These are phyloP conservation scores for Leucophenga varia DNA, from an alignment of 1,140 invertebrate species.

Conservation along the genomic window DNA sequence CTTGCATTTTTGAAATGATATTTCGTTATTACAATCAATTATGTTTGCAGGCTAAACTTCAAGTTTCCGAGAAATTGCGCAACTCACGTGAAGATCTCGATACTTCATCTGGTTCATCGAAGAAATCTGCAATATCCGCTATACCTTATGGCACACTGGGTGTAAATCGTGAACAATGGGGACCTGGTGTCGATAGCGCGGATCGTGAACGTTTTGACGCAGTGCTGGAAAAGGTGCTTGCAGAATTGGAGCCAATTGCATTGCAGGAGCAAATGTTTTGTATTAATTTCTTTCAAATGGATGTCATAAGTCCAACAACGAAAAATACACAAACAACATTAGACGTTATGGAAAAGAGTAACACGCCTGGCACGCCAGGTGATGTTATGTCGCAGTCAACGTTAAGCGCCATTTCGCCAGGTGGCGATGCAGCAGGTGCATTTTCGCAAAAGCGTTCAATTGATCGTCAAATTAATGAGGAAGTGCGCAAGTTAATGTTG, in stretches of 20 bases:
- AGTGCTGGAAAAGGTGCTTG: conserved; percentile 64
- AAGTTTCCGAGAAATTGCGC: conserved; percentile 48
- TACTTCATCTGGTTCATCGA: conserved; percentile 36
- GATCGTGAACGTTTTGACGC: conserved; percentile 56
- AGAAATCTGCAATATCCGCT: conserved; percentile 37
- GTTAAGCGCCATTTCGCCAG: conserved; percentile 25
- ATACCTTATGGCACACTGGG: conserved; percentile 52
- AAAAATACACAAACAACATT: conserved; percentile 63
- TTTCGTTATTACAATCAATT: background rate
- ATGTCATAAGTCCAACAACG: conserved; percentile 61
- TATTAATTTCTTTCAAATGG: conserved; percentile 88
- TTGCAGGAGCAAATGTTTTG: conserved; percentile 95
- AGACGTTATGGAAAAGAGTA: conserved; percentile 49
- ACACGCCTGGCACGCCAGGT: conserved; percentile 6
- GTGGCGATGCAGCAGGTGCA: conserved; percentile 4
- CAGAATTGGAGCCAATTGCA: conserved; percentile 88
- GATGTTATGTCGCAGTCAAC: conserved; percentile 44
- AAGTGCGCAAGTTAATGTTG: conserved; percentile 82
- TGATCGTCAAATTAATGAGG: conserved; percentile 73
- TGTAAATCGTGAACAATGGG: conserved; percentile 51
- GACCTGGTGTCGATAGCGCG: conserved; percentile 39
- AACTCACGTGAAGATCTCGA: conserved; percentile 51
- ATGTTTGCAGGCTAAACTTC: conserved; percentile 58
- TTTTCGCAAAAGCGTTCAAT: conserved; percentile 64
- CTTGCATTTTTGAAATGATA: background rate